These are phyloP conservation scores for Corvus cornix DNA, from an alignment of 2,113 vertebrate species.

Conservation along the genomic window DNA sequence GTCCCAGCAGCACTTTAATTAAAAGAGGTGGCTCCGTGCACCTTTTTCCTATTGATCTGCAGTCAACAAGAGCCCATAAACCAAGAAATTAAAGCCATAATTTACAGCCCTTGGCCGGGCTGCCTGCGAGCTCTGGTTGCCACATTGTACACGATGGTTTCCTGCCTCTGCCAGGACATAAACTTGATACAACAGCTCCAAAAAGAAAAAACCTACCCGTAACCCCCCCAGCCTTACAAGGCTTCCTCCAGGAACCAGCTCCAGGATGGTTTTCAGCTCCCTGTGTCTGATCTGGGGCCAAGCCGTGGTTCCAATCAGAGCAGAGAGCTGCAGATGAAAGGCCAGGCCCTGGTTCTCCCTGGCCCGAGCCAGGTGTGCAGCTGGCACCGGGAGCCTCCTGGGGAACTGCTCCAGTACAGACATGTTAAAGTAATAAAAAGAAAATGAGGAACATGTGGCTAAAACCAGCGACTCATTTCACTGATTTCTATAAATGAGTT, in stretches of 20 bases:
- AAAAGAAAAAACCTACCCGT: background rate
- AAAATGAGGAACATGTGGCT: constrained; percentile 84
- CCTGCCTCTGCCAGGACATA: constrained; percentile 4
- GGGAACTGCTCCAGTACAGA: constrained; percentile 23
- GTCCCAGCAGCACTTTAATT: constrained; percentile 39
- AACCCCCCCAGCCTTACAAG: background rate
- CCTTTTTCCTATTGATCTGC: constrained; percentile 34
- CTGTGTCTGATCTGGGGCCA: constrained; percentile 67
- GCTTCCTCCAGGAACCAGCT: constrained; percentile 15
- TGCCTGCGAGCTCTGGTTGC: background rate
- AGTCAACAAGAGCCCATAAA: constrained; percentile 13
- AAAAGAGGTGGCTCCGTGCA: background rate
- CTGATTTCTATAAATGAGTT: constrained; percentile 80
- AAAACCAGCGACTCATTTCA: constrained; percentile 65
- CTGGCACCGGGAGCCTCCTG: constrained; percentile 12
- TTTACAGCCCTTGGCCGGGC: background rate
- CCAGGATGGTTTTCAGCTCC: constrained; percentile 59
- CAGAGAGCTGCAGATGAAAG: constrained; percentile 83
- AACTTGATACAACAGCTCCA: background rate
- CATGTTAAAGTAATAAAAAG: constrained; percentile 76
- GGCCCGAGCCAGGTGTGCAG: constrained; percentile 77
- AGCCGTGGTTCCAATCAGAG: constrained; percentile 53
- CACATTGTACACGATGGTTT: constrained; percentile 3
- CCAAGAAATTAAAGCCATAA: constrained; percentile 9
- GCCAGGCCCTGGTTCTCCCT: background rate